phyloP scores from a whole-genome alignment of 2,888 invertebrate species.

The Drosophila anceps region DNA sequence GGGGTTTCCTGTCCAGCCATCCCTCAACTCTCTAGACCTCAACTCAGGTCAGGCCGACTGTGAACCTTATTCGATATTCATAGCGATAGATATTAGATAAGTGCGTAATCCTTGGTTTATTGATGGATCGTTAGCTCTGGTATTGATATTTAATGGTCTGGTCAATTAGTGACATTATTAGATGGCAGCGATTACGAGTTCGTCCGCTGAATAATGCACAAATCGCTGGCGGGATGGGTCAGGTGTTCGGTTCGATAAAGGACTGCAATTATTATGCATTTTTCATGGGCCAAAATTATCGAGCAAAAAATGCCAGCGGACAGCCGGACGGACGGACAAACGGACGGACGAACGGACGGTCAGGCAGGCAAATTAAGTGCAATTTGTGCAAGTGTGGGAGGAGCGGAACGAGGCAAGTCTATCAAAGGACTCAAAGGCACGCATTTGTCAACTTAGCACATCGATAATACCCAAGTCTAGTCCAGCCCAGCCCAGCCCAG shows the following conservation, averaged over 20 bases:
- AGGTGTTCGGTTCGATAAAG: neutral
- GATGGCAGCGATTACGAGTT: slow-evolving; percentile 10
- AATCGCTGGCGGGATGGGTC: slow-evolving; percentile 21
- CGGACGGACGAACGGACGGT: no score
- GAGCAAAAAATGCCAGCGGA: slow-evolving; percentile 49
- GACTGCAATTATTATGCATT: slow-evolving; percentile 66
- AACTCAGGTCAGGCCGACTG: neutral
- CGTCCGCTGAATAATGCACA: slow-evolving; percentile 4
- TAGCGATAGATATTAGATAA: slow-evolving; percentile 1
- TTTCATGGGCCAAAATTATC: slow-evolving; percentile 64
- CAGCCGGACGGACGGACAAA: neutral
- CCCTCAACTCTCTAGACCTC: neutral
- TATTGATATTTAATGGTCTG: slow-evolving; percentile 1
- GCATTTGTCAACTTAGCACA: slow-evolving; percentile 78
- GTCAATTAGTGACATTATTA: neutral
- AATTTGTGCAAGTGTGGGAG: slow-evolving; percentile 45
- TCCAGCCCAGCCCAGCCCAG: neutral
- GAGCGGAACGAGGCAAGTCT: neutral
- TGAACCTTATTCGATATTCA: neutral
- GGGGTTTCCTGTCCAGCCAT: neutral
- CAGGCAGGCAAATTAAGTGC: slow-evolving; percentile 49
- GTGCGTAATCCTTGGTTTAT: slow-evolving; percentile 8
- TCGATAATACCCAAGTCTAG: slow-evolving; percentile 53
- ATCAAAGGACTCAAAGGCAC: slow-evolving; percentile 17
- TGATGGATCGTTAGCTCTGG: slow-evolving; percentile 7